phyloP scores from a whole-genome alignment of 1,140 invertebrate genomes.

The Metopolophium dirhodum region DNA sequence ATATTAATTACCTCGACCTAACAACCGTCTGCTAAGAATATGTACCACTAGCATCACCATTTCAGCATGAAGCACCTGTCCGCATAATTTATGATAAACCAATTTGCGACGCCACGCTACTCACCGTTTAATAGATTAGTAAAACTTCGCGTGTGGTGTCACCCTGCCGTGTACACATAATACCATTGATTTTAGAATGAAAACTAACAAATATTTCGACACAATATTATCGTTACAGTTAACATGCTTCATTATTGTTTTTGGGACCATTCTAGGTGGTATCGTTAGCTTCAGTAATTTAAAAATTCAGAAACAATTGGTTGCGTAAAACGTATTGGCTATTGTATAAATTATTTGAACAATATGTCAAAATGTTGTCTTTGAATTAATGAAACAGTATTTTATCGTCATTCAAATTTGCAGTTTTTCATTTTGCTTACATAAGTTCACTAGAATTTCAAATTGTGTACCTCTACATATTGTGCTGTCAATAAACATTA shows the following conservation, averaged over 20 bases:
- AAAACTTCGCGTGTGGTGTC: neutral
- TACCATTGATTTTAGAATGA: neutral
- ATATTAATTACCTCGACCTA: neutral
- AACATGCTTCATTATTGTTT: neutral
- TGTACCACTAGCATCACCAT: neutral
- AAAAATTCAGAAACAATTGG: neutral
- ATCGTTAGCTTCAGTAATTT: neutral
- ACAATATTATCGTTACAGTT: neutral
- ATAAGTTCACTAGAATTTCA: neutral
- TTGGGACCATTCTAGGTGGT: neutral
- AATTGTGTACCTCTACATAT: neutral
- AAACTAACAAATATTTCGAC: neutral
- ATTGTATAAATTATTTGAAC: slow-evolving; percentile 13
- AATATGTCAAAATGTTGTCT: neutral
- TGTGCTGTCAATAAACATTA: neutral
- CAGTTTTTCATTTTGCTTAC: neutral
- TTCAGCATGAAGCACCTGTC: neutral
- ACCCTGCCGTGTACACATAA: neutral
- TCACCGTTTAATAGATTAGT: neutral
- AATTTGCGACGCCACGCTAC: neutral
- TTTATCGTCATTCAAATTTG: neutral
- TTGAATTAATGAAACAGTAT: neutral
- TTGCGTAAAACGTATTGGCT: neutral
- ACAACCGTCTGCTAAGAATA: neutral
- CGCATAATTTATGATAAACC: neutral